Evolutionary conservation across 1,140 invertebrate genomes (phyloP).

Genomic region (Anastrepha obliqua): DNA sequence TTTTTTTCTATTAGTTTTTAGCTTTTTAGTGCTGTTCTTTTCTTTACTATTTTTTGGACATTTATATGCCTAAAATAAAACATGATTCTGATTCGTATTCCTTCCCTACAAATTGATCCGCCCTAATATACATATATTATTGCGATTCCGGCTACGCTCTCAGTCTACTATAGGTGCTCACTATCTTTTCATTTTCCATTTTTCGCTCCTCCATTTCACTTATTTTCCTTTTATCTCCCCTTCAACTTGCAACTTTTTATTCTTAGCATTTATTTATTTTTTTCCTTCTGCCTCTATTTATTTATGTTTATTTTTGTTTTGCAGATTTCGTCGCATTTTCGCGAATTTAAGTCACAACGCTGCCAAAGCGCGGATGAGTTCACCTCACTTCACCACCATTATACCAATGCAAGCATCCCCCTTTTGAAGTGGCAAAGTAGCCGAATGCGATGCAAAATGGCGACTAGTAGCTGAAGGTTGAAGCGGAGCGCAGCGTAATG

Average conservation of each 20-base stretch:
- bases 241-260: constrained; percentile 12
- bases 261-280: background rate
- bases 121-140: too few relatives aligned
- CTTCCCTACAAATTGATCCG: too few relatives aligned
- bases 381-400: constrained; percentile 31
- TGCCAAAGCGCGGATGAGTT: constrained; percentile 32
- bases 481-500: background rate
- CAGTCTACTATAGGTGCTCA: background rate
- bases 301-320: constrained; percentile 16
- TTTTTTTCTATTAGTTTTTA: too few relatives aligned
- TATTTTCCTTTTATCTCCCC: background rate
- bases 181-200: background rate
- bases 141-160: too few relatives aligned
- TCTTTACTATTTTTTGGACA: too few relatives aligned
- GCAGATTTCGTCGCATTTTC: constrained; percentile 51
- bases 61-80: too few relatives aligned
- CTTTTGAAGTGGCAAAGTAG: background rate
- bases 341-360: constrained; percentile 42
- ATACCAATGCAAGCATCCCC: background rate
- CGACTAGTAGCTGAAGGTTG: too few relatives aligned
- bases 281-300: background rate
- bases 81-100: too few relatives aligned
- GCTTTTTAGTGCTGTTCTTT: too few relatives aligned
- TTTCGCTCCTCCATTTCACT: background rate
- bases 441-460: background rate